phyloP scores from a whole-genome alignment of 2,113 vertebrate genomes.

The Phainopepla nitens region DNA sequence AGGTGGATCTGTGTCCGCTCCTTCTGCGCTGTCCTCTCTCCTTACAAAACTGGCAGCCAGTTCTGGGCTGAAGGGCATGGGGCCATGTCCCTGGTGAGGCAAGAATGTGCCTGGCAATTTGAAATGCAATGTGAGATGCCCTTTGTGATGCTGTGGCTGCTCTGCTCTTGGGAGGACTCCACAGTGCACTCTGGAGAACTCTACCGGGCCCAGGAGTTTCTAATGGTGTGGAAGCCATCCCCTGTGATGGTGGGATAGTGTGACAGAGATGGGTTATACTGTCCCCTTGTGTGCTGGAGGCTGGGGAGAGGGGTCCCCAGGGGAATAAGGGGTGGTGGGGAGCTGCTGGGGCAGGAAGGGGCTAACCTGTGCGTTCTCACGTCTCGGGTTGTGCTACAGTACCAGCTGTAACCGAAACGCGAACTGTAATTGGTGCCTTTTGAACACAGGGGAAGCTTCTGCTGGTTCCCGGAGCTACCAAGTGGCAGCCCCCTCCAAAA shows the following conservation, averaged over 20 bases:
- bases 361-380: neutral
- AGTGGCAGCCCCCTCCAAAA: neutral
- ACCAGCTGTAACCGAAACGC: neutral
- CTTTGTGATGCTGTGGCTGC: neutral
- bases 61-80: neutral
- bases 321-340: neutral
- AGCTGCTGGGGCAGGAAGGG: neutral
- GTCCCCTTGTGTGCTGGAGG: neutral
- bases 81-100: rapidly evolving
- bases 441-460: constrained; percentile 9
- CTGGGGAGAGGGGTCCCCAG: neutral
- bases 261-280: neutral
- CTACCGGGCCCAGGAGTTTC: rapidly evolving
- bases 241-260: neutral
- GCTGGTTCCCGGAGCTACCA: neutral
- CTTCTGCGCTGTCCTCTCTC: neutral
- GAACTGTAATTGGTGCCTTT: constrained; percentile 37
- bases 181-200: rapidly evolving
- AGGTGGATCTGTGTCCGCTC: neutral
- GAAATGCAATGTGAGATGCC: neutral
- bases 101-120: too few relatives aligned
- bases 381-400: neutral
- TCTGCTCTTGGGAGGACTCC: rapidly evolving
- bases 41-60: neutral
- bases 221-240: neutral